Conservation (phyloP, 2,888 invertebrate species). For the Iselma pallidipennis region DNA sequence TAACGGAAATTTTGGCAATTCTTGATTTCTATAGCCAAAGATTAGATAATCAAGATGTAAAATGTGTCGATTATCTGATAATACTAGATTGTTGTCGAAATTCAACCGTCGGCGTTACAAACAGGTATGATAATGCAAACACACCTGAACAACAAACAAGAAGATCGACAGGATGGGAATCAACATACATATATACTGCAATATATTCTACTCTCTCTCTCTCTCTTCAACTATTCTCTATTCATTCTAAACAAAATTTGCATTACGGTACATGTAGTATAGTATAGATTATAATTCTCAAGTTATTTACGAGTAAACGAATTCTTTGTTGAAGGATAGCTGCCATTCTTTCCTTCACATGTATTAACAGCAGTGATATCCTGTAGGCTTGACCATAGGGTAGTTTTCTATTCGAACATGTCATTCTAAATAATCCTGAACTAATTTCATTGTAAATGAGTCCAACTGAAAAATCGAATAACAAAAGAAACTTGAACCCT, state of each 20-base stretch:
- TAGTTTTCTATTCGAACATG: background rate
- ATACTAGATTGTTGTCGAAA: background rate
- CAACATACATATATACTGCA: background rate
- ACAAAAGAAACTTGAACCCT: background rate
- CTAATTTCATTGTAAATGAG: conserved; percentile 1
- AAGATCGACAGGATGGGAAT: conserved; percentile 29
- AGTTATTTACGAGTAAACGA: conserved; percentile 38
- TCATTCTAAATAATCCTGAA: conserved; percentile 1
- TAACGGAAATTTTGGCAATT: too few species aligned
- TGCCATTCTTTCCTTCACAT: conserved; percentile 15
- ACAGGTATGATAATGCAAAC: conserved; percentile 39
- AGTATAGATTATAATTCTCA: conserved; percentile 23
- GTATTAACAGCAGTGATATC: background rate
- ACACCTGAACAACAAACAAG: conserved; percentile 30
- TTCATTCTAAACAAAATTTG: conserved; percentile 16
- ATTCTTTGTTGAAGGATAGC: conserved; percentile 31
- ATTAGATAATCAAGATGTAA: too few species aligned
- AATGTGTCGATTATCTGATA: too few species aligned
- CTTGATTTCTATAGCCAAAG: background rate
- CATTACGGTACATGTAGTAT: conserved; percentile 36
- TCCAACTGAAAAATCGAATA: background rate
- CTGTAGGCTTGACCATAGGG: background rate
- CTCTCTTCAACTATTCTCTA: conserved; percentile 1
- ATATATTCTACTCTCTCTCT: background rate
- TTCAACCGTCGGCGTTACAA: conserved; percentile 43